Evolutionary conservation across 2,797 vertebrate genomes (phyloP), one percentile per base, ranked within the genome.

Genomic region (Hippopotamyrus pictus): DNA sequence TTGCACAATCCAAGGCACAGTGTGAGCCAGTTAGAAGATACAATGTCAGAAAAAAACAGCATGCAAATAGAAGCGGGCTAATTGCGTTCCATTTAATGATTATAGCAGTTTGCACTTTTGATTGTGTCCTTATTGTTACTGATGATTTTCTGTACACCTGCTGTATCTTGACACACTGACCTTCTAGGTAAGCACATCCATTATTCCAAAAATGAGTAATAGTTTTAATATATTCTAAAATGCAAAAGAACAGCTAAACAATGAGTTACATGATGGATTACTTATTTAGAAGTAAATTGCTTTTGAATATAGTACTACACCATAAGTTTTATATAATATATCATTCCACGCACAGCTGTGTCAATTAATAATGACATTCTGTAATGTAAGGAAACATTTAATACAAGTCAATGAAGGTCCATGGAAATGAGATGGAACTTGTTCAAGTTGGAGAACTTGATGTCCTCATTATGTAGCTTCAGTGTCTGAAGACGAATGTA

Each of bases 401-500:
- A 53, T 46, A 46, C 86, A 89, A 62, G 59, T 87, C 86, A 25
- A 22, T 12, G 7, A 11, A 87, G 85, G 53, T 89, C 14, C 25
- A 46, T 8, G 22, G 51, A 88, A 89, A 88, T 89, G 19, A 79
- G 62, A 87, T 82, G 89, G 1, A 5, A 41, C 69, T 44, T 41
- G 17, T 83, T 88, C 41, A 83, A 82, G 86, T 82, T 69, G 25
- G 69, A 82, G 87, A 73, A 22, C 89, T 46, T 48, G 86, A 82
- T 88, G 69, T 82, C 86, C 79, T 89, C 86, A 89, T 89, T 62
- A 88, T 37, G 12, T 33, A 44, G 48, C 83, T 37, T 79, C 82
- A 76, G 86, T 69, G 73, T 87, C 84, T 50, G 44, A 88, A 89
- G 90, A 87, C 88, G 88, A 89, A 86, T 87, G 90, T 87, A 57